These are phyloP conservation scores for Limnephilus rhombicus DNA, from an alignment of 2,888 invertebrate genomes.

Conservation along the genomic window DNA sequence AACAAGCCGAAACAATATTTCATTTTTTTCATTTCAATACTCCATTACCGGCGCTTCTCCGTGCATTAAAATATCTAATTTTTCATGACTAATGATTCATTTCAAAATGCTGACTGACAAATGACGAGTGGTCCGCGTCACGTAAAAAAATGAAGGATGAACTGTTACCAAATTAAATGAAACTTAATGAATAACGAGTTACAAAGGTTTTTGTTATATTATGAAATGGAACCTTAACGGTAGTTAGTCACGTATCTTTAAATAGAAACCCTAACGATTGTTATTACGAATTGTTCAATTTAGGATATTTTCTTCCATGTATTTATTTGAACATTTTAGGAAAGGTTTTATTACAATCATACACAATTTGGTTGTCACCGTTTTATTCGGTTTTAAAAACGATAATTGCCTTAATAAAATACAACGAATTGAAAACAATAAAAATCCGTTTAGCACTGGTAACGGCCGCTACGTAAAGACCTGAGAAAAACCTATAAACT, in stretches of 20 bases:
- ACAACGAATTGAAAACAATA: neutral
- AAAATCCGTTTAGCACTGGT: neutral
- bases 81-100: slow-evolving; percentile 64
- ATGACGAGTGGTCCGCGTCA: slow-evolving; percentile 58
- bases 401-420: neutral
- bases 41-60: slow-evolving; percentile 53
- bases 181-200: slow-evolving; percentile 36
- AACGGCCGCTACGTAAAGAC: neutral
- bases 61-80: slow-evolving; percentile 57
- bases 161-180: slow-evolving; percentile 44
- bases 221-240: slow-evolving; percentile 20
- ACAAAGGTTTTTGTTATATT: slow-evolving; percentile 14
- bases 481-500: neutral
- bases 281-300: neutral
- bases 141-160: slow-evolving; percentile 60
- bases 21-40: slow-evolving; percentile 46
- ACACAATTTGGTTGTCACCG: neutral
- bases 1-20: slow-evolving; percentile 59
- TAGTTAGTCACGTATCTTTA: neutral
- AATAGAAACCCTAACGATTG: neutral
- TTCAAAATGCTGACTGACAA: slow-evolving; percentile 57
- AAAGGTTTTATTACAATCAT: neutral
- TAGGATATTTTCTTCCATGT: neutral
- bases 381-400: neutral
- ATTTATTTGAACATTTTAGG: neutral